phyloP scores from a whole-genome alignment of 2,113 vertebrate species.

The Helogale parvula region DNA sequence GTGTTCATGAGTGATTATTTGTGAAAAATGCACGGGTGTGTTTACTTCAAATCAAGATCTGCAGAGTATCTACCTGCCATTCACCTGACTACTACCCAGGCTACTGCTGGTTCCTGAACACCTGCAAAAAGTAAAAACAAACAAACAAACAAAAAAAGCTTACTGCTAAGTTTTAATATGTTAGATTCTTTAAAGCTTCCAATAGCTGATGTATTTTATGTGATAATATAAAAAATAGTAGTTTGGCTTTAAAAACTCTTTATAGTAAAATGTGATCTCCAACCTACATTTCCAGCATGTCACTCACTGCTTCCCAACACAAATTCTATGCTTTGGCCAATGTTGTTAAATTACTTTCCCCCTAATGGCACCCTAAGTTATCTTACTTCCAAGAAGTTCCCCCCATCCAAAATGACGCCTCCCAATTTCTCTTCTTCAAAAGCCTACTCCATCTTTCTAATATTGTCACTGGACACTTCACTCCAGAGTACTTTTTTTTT shows the following conservation, averaged over 20 bases:
- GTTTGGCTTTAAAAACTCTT: neutral
- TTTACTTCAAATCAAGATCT: neutral
- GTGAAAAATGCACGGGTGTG: neutral
- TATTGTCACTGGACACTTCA: neutral
- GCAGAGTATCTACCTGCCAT: neutral
- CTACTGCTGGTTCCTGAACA: neutral
- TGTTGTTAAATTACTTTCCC: neutral
- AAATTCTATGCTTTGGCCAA: neutral
- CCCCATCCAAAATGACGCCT: neutral
- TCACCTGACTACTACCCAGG: neutral
- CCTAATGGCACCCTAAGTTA: neutral
- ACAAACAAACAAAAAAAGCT: neutral
- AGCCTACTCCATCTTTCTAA: neutral
- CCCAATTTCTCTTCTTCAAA: neutral
- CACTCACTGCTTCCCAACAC: neutral
- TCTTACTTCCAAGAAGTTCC: neutral
- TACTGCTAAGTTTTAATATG: neutral
- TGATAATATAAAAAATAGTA: constrained; percentile 5
- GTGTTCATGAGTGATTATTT: neutral
- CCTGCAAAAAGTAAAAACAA: neutral
- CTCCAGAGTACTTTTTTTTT: neutral
- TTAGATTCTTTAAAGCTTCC: neutral
- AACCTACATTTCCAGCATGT: neutral
- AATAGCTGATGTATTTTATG: neutral
- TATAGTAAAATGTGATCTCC: neutral